Base-by-base conservation (phyloP, 2,113 vertebrate genomes). In the Arvicanthis niloticus region DNA sequence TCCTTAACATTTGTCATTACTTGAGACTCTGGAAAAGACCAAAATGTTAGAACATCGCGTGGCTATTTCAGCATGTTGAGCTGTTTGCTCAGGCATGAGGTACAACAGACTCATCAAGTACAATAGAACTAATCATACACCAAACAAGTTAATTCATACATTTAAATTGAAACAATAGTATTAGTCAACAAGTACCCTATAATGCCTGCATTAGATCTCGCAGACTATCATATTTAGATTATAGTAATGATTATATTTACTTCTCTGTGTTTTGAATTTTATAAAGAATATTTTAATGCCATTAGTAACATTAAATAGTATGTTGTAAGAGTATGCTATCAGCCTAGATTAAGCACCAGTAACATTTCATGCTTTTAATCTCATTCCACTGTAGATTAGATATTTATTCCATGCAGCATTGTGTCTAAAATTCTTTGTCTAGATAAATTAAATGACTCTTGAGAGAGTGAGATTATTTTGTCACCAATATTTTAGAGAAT, bases 361-460 rank as follows among this genome's bases (percentile, higher is more conserved):
- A 34, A 37, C 13, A 68, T 48, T 67, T 68, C 42, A 68, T 94
- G 0, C 4, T 65, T 26, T 76, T 93, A 82, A 72, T 31, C 6
- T 95, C 86, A 42, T 53, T 16, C n/a, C 72, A 37, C 51, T 67
- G 10, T 17, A 21, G n/a, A 72, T 4, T 51, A 51, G 65, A 13
- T 58, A 75, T 96, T 42, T 5, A 42, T 90, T 67, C 89, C 8
- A 77, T 70, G 4, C 16, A 34, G 7, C 60, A n/a, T 48, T 67
- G 60, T n/a, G 67, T 91, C 65, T 58, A 37, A 96, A 94, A 92
- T 68, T 75, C n/a, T 78, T 92, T 92, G 70, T 96, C 90, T 88
- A 77, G 85, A 93, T 93, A 96, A 95, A 81, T 95, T 94, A 96
- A 95, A 86, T 95, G 65, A 77, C 51, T 76, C 65, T 93, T 94